Conservation (phyloP, 2,113 vertebrate species). For the Hylia prasina region DNA sequence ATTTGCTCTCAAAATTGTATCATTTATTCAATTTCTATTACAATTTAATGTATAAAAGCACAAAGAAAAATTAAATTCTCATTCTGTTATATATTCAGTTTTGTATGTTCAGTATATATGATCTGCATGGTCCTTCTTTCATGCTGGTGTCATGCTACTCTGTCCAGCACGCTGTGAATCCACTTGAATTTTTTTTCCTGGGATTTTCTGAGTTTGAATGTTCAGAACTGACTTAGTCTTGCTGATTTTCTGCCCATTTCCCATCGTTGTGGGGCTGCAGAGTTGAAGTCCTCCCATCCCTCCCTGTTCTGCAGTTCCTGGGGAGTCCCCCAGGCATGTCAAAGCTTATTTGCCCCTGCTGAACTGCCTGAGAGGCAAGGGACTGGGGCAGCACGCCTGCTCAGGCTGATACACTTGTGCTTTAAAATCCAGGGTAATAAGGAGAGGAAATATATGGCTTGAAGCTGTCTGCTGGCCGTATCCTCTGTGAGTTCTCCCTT, state of each 20-base stretch:
- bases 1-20: background rate
- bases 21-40: background rate
- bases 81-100: background rate
- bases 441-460: background rate
- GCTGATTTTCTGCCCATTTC: background rate
- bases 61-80: background rate
- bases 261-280: background rate
- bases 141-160: background rate
- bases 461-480: background rate
- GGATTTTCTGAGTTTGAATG: background rate
- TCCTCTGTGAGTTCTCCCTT: background rate
- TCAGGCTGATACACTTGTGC: background rate
- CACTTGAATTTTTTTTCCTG: background rate
- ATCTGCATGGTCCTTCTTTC: background rate
- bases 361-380: background rate
- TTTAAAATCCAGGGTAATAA: background rate
- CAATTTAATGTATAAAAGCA: background rate
- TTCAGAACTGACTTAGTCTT: background rate
- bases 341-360: background rate
- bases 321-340: accelerated
- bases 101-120: background rate
- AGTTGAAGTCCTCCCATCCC: background rate
- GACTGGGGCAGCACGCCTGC: background rate
- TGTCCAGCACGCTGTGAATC: background rate
- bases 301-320: background rate